Percentiles rank a stretch among this genome's conserved stretches.
phyloP scores from a whole-genome alignment of 1,140 invertebrate genomes.

The Drosophila chauvacae region DNA sequence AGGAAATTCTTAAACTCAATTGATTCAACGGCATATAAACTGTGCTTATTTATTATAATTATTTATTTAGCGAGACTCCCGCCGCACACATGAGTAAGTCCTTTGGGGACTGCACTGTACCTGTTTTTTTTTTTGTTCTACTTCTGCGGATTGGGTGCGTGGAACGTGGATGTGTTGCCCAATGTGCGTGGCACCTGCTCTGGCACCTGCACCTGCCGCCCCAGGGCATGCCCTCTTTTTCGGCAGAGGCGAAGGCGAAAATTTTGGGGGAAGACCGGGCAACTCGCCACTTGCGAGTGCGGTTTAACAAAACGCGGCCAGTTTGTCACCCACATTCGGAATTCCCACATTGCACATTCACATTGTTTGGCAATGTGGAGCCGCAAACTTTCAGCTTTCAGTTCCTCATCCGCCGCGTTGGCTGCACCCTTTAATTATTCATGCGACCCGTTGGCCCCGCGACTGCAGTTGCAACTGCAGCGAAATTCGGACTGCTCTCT shows the following conservation, averaged over 20 bases:
- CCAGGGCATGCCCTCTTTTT: conserved; percentile 2
- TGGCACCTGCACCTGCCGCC: conserved; percentile 15
- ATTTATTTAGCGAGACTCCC: background rate
- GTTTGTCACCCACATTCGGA: conserved; percentile 49
- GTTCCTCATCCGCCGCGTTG: background rate
- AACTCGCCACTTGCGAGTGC: background rate
- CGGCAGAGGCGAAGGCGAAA: background rate
- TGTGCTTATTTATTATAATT: background rate
- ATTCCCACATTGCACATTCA: conserved; percentile 31
- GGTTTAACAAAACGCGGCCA: conserved; percentile 42
- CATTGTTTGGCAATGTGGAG: conserved; percentile 47
- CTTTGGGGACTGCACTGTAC: background rate
- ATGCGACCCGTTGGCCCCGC: conserved; percentile 48
- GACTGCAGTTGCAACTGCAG: conserved; percentile 41
- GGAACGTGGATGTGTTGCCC: conserved; percentile 31
- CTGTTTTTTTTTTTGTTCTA: background rate
- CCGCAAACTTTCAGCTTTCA: conserved; percentile 5
- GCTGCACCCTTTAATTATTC: conserved; percentile 57
- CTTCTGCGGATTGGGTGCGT: conserved; percentile 2
- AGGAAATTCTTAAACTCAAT: background rate
- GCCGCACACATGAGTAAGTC: background rate
- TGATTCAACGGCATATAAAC: background rate
- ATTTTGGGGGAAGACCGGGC: background rate
- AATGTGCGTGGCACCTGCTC: conserved; percentile 45
- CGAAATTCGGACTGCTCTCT: conserved; percentile 26